phyloP scores from a whole-genome alignment of 2,888 invertebrate species.

The Strigamia transsilvanica region DNA sequence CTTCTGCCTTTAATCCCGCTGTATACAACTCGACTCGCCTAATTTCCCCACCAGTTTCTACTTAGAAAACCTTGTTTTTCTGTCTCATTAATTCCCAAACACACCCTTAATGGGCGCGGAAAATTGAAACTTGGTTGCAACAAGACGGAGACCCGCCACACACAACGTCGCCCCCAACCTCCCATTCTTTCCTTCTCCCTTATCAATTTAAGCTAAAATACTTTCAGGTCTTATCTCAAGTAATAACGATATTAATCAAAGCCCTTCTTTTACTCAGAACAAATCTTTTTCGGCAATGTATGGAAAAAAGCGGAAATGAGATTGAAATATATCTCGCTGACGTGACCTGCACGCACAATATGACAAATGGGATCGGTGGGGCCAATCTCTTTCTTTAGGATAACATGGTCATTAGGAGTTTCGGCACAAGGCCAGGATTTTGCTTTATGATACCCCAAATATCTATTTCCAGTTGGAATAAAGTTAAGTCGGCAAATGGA shows the following conservation, averaged over 20 bases:
- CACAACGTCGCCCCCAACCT: neutral
- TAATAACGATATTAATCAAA: conserved; percentile 30
- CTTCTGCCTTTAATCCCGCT: conserved; percentile 16
- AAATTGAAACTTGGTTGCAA: conserved; percentile 4
- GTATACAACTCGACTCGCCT: conserved; percentile 1
- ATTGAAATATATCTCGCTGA: conserved; percentile 45
- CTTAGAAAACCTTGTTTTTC: conserved; percentile 25
- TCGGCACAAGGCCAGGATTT: conserved; percentile 44
- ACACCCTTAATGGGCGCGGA: neutral
- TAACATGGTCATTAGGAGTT: conserved; percentile 52
- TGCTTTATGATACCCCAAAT: conserved; percentile 50
- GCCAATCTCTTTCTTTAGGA: conserved; percentile 49
- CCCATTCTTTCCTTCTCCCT: neutral
- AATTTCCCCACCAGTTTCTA: conserved; percentile 16
- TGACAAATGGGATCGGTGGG: conserved; percentile 46
- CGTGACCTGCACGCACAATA: conserved; percentile 42
- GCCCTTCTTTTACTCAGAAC: conserved; percentile 13
- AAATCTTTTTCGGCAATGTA: conserved; percentile 33
- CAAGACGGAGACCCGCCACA: neutral
- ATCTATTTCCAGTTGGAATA: conserved; percentile 51
- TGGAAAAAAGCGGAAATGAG: conserved; percentile 31
- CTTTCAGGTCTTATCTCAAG: conserved; percentile 10
- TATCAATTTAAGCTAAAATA: conserved; percentile 13
- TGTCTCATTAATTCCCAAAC: conserved; percentile 26
- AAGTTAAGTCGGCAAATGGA: conserved; percentile 17